These are phyloP conservation scores for Loris lydekkerianus DNA, from an alignment of 2,797 vertebrate genomes.

Conservation along the genomic window DNA sequence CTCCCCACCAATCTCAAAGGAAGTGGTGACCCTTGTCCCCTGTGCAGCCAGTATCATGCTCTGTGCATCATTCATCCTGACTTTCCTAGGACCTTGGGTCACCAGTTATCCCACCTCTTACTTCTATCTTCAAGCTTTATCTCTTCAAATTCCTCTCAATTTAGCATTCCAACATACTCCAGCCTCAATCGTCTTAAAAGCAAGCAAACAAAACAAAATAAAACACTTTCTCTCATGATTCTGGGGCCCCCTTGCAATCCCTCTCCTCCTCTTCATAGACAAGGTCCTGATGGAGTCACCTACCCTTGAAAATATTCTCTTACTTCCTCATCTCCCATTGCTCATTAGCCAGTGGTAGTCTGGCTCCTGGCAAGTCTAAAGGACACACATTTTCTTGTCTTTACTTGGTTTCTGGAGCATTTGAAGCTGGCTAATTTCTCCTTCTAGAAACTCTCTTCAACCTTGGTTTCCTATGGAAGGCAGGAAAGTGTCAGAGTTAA, in stretches of 20 bases:
- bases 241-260: neutral
- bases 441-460: constrained; percentile 38
- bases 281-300: neutral
- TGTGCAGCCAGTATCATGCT: neutral
- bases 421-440: neutral
- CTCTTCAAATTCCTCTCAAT: neutral
- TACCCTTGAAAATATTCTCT: neutral
- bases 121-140: constrained; percentile 2
- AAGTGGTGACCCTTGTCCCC: neutral
- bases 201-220: neutral
- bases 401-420: constrained; percentile 24
- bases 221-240: neutral
- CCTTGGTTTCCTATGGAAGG: neutral
- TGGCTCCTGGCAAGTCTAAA: constrained; percentile 21
- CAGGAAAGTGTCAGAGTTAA: neutral
- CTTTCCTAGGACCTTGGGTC: neutral
- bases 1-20: neutral
- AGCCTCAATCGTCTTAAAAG: neutral
- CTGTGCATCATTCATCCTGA: neutral
- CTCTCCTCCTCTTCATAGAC: neutral
- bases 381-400: neutral
- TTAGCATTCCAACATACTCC: neutral
- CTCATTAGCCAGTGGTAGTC: neutral
- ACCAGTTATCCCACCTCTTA: neutral
- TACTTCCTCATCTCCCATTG: neutral